Conservation (phyloP, 2,113 vertebrate genomes). For the Thamnaconus septentrionalis region DNA sequence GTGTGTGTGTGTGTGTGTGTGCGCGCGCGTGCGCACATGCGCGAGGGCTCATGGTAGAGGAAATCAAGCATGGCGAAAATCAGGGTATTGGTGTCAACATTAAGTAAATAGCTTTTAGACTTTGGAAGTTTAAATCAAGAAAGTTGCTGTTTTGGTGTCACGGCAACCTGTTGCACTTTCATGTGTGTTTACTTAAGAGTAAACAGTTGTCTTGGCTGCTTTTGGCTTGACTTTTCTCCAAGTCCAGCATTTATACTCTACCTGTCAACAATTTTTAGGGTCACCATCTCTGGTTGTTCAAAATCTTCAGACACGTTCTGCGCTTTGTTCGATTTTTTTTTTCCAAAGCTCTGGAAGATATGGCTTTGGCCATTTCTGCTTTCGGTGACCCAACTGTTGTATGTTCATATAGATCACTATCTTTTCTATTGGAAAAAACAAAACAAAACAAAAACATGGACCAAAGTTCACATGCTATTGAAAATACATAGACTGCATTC, state of each 20-base stretch:
- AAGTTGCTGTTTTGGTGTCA: constrained; percentile 46
- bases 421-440: constrained; percentile 3
- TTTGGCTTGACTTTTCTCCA: too few relatives aligned
- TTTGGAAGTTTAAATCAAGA: constrained; percentile 45
- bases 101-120: constrained; percentile 62
- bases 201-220: too few relatives aligned
- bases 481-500: not conserved
- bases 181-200: too few relatives aligned
- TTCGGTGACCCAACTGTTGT: constrained; percentile 26
- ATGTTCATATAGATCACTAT: constrained; percentile 14
- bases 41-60: not conserved
- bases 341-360: constrained; percentile 27
- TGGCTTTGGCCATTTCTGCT: constrained; percentile 8
- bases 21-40: not conserved
- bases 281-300: constrained; percentile 17
- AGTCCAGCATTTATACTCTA: not conserved
- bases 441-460: not conserved
- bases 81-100: constrained; percentile 55
- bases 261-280: not conserved
- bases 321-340: constrained; percentile 21
- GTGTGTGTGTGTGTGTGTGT: constrained; percentile 24
- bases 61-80: constrained; percentile 27
- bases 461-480: constrained; percentile 21
- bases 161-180: not conserved
- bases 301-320: constrained; percentile 16